Conservation (phyloP, 2,888 invertebrate species). For the Endomychus coccineus region DNA sequence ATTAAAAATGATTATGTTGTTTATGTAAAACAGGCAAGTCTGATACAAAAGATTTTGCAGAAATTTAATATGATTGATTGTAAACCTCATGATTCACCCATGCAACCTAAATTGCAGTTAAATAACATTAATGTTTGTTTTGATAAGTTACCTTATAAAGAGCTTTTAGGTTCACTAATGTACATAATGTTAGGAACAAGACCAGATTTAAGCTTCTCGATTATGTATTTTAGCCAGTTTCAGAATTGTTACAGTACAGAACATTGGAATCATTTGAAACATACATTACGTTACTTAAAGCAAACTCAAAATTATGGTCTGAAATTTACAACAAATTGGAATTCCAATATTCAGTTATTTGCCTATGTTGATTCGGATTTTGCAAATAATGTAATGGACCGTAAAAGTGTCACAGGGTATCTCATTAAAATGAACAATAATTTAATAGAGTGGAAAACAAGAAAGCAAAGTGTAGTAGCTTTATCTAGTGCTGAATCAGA, state of each 20-base stretch:
- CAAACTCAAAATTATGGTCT: slow-evolving; percentile 16
- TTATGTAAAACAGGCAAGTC: slow-evolving; percentile 16
- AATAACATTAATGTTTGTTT: background rate
- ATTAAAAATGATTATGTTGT: slow-evolving; percentile 11
- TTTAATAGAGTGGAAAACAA: slow-evolving; percentile 16
- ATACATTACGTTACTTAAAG: slow-evolving; percentile 18
- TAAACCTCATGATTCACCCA: slow-evolving; percentile 14
- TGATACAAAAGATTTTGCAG: slow-evolving; percentile 18
- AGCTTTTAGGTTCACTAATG: slow-evolving; percentile 22
- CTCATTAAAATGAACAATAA: slow-evolving; percentile 17
- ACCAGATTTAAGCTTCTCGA: slow-evolving; percentile 21
- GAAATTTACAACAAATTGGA: slow-evolving; percentile 14
- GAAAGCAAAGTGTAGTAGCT: slow-evolving; percentile 16
- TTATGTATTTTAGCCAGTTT: slow-evolving; percentile 23
- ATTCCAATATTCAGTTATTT: slow-evolving; percentile 10
- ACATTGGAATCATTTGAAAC: slow-evolving; percentile 21
- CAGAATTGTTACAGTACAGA: slow-evolving; percentile 19
- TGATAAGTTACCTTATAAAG: slow-evolving; percentile 11
- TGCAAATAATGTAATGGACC: slow-evolving; percentile 14
- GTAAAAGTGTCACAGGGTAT: slow-evolving; percentile 19
- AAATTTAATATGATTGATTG: slow-evolving; percentile 19
- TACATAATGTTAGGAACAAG: slow-evolving; percentile 22
- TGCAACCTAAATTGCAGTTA: slow-evolving; percentile 18
- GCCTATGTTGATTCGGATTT: slow-evolving; percentile 19
- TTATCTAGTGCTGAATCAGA: slow-evolving; percentile 21